Evolutionary conservation across 1,140 invertebrate genomes (phyloP), one percentile per base, ranked within the genome.

Genomic region (Calephelis virginiensis): DNA sequence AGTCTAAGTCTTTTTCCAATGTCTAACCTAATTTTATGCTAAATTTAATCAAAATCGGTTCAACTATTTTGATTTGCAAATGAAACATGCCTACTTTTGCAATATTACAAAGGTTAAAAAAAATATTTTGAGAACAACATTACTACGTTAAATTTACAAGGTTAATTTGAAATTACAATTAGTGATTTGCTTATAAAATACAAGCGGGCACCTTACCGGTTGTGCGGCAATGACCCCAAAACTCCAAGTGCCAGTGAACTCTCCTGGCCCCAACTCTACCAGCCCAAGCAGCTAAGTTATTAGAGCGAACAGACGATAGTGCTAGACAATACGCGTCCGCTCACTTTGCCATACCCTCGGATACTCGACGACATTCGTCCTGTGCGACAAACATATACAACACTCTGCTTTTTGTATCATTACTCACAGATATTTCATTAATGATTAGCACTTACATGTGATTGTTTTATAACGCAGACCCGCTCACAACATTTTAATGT

Each of bases 301-400:
- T 78, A 66, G 76, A 81, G 67, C 77, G 74, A 64, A n/a, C n/a
- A n/a, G n/a, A 66, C 64, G 64, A 64, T 13, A 60, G 7, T 53
- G 53, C 47, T 65, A 49, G 63, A 49, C 71, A n/a, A n/a, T 50
- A 73, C 81, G 78, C 83, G 77, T 82, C 83, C 76, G 81, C 72
- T 71, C 77, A 68, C 77, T 61, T 17, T 77, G 81, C 72, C 76
- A 73, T 70, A 78, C 76, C 76, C 75, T 74, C 71, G 68, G 69
- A 75, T 64, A 86, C 82, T 86, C 79, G 68, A 69, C 71, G 67
- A 69, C 72, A n/a, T n/a, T n/a, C n/a, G n/a, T n/a, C 72, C 77
- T 75, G 71, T 76, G 53, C 61, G 67, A 69, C 63, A 64, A 63
- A 40, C 68, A 64, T 11, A 48, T 12, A 12, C 47, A 48, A 37